Conservation (phyloP, 2,113 vertebrate species). For the Istiophorus platypterus region DNA sequence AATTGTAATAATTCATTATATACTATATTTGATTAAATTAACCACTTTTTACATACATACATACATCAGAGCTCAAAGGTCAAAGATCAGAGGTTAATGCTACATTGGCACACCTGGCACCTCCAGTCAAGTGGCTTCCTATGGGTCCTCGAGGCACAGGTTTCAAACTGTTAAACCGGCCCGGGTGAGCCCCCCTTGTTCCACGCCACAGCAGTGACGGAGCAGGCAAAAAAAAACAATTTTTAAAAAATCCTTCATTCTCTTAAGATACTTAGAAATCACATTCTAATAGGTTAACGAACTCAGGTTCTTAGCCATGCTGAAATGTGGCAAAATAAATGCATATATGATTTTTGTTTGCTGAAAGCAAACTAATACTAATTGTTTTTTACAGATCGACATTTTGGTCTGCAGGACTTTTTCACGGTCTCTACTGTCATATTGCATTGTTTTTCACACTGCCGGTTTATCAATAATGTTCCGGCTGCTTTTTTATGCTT, state of each 20-base stretch:
- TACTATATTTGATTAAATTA: conserved; percentile 85
- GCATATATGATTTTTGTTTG: conserved; percentile 28
- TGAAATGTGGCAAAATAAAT: conserved; percentile 58
- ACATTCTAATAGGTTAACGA: conserved; percentile 59
- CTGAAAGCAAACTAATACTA: conserved; percentile 41
- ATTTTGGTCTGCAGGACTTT: conserved; percentile 44
- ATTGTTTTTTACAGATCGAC: conserved; percentile 27
- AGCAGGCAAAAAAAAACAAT: conserved; percentile 62
- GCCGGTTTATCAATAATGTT: conserved; percentile 1
- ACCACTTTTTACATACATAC: conserved; percentile 84
- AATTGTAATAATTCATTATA: conserved; percentile 76
- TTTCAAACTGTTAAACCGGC: conserved; percentile 21
- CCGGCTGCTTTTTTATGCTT: conserved; percentile 5
- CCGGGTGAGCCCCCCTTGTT: conserved; percentile 22
- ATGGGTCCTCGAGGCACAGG: conserved; percentile 46
- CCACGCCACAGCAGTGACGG: conserved; percentile 10
- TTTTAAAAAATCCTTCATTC: conserved; percentile 78
- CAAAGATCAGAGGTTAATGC: conserved; percentile 77
- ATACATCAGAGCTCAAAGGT: conserved; percentile 71
- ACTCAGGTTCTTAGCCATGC: conserved; percentile 18
- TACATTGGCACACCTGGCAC: conserved; percentile 77
- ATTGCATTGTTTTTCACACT: neutral
- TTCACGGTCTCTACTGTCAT: neutral
- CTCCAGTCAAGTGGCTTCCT: conserved; percentile 66
- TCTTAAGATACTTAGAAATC: conserved; percentile 48